Evolutionary conservation across 1,140 invertebrate genomes (phyloP), one percentile per base, ranked within the genome.

Genomic region (Phymorhynchus buccinoides): DNA sequence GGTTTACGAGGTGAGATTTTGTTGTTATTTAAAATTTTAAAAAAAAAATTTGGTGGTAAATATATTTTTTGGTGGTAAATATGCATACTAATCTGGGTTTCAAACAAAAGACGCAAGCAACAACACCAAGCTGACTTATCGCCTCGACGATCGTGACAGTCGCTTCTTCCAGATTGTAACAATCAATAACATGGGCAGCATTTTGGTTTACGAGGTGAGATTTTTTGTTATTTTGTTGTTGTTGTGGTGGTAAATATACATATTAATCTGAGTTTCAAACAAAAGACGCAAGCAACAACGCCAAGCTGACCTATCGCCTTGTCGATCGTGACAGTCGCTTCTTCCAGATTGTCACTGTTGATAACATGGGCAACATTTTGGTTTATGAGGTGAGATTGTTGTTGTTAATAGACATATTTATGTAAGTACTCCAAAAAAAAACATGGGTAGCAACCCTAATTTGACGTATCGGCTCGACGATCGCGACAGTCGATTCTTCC

Each of bases 231-330:
- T n/a, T n/a, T n/a, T n/a, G n/a, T n/a, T n/a, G n/a, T n/a, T n/a
- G n/a, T n/a, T n/a, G n/a, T n/a, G n/a, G n/a, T n/a, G n/a, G n/a
- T n/a, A n/a, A n/a, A n/a, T n/a, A n/a, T n/a, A n/a, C n/a, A n/a
- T n/a, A n/a, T n/a, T n/a, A n/a, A n/a, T n/a, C n/a, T n/a, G n/a
- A n/a, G n/a, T n/a, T n/a, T n/a, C n/a, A n/a, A n/a, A n/a, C n/a
- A n/a, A n/a, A n/a, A n/a, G 90, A 91, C 84, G 88, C 90, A 41
- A 88, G 88, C 79, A 86, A 89, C 73, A 90, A 91, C 85, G 88
- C 90, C 0, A 87, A 88, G 62, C 68, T 91, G 56, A 87, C 87
- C 3, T 91, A 91, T 79, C 87, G 88, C 14, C 42, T 91, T 42
- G 84, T 87, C 52, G 78, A 86, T 18, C 86, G 83, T 77, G 89